These are phyloP conservation scores for Drosophila cracens DNA, from an alignment of 2,888 invertebrate species.

Conservation along the genomic window DNA sequence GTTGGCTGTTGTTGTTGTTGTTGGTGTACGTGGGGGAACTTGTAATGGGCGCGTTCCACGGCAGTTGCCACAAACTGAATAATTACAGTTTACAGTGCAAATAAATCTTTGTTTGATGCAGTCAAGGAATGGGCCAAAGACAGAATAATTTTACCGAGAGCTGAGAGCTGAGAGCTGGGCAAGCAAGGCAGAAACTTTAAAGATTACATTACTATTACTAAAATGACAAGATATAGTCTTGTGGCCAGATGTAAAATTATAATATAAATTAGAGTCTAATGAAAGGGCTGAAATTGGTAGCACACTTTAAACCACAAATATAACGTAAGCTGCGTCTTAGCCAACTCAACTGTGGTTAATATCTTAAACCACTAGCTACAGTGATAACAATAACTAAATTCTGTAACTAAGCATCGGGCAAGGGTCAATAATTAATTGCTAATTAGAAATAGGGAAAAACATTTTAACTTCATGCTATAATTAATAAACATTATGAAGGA, in stretches of 20 bases:
- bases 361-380: not conserved
- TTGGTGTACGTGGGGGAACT: slow-evolving; percentile 40
- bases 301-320: not conserved
- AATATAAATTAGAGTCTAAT: not conserved
- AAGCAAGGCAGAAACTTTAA: not conserved
- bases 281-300: not conserved
- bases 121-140: slow-evolving; percentile 20
- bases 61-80: slow-evolving; percentile 73
- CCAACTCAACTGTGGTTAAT: not conserved
- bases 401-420: not conserved
- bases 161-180: slow-evolving; percentile 3
- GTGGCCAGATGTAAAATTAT: too few species aligned
- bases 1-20: slow-evolving; percentile 8
- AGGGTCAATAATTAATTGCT: slow-evolving; percentile 4
- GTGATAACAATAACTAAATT: not conserved
- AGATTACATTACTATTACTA: slow-evolving; percentile 1
- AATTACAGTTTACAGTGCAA: slow-evolving; percentile 78
- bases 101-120: slow-evolving; percentile 66
- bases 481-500: not conserved
- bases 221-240: slow-evolving; percentile 7
- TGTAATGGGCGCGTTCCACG: slow-evolving; percentile 73
- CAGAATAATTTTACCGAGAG: slow-evolving; percentile 9
- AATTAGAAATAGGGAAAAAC: not conserved
- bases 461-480: not conserved
- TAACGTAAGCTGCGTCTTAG: not conserved